These are phyloP conservation scores for Patagioenas fasciata DNA, from an alignment of 2,113 vertebrate genomes.

Conservation along the genomic window DNA sequence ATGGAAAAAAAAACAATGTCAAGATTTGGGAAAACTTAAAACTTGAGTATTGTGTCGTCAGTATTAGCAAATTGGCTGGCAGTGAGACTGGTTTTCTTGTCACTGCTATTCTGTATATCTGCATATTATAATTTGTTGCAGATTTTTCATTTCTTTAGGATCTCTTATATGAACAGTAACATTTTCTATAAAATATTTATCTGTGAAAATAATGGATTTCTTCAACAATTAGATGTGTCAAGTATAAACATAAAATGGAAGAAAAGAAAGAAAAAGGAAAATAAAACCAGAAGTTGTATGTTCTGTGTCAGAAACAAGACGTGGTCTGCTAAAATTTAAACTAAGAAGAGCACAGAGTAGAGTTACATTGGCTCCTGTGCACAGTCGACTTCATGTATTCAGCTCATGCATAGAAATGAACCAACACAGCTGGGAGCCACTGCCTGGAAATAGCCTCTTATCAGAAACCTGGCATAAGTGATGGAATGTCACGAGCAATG, in stretches of 20 bases:
- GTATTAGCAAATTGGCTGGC: neutral
- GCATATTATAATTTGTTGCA: neutral
- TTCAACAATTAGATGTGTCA: neutral
- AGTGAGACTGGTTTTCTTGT: neutral
- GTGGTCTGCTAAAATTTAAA: neutral
- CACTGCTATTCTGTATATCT: neutral
- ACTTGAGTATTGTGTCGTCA: neutral
- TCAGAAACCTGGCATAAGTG: neutral
- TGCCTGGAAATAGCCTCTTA: conserved; percentile 27
- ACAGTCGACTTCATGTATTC: neutral
- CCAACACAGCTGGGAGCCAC: conserved; percentile 19
- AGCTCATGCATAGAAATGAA: neutral
- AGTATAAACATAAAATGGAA: neutral
- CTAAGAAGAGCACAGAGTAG: neutral
- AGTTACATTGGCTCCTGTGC: neutral
- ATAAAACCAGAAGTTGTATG: neutral
- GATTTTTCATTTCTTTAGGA: neutral
- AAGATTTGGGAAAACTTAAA: neutral
- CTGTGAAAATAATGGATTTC: neutral
- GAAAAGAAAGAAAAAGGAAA: neutral
- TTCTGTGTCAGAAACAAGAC: neutral
- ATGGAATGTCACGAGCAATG: neutral
- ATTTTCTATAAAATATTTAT: neutral
- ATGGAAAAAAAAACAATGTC: neutral
- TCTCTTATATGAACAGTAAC: neutral